Base-by-base conservation (phyloP, 1,140 invertebrate species). In the Sesamia nonagrioides region DNA sequence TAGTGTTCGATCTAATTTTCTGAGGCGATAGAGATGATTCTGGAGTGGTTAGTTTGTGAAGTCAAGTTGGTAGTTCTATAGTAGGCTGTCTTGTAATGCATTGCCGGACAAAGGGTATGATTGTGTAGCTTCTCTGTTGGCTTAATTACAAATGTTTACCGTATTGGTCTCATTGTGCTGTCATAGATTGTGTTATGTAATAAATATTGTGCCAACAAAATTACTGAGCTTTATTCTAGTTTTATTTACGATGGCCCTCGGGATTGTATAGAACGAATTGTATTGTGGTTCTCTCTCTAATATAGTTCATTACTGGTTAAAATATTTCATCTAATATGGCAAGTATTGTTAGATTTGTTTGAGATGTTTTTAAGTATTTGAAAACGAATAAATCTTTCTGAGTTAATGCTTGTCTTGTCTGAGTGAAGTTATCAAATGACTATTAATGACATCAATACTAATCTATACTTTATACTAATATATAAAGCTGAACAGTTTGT, bases 61-160 rank as follows among this genome's bases (percentile, higher is more conserved):
- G 37, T 33, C 6, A 61, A 33, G 58, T 71, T 54, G 18, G 37
- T 68, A 13, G 54, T 66, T 27, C 6, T 73, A 45, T 79, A 15
- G 18, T 54, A 2, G 40, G 78, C 37, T 85, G 84, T 84, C 84
- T 83, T 84, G 86, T 81, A 77, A 74, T 79, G 73, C 79, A 83
- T 78, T 78, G 21, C 66, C 8, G 83, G 86, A 89, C 86, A 88
- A 88, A 88, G 84, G 83, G 80, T 83, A 79, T 86, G 86, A 88
- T 87, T 86, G 82, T 87, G 76, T 71, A 56, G 74, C 78, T 82
- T 74, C 78, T 76, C 74, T 84, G 76, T 78, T 80, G 52, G 80
- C 75, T 82, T 84, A 82, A 83, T 80, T 80, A 80, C 78, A 73
- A 77, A 72, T 81, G 80, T 73, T 78, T 75, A 72, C 69, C 54